phyloP scores from a whole-genome alignment of 2,888 invertebrate genomes.

The Mythimna albipuncta region DNA sequence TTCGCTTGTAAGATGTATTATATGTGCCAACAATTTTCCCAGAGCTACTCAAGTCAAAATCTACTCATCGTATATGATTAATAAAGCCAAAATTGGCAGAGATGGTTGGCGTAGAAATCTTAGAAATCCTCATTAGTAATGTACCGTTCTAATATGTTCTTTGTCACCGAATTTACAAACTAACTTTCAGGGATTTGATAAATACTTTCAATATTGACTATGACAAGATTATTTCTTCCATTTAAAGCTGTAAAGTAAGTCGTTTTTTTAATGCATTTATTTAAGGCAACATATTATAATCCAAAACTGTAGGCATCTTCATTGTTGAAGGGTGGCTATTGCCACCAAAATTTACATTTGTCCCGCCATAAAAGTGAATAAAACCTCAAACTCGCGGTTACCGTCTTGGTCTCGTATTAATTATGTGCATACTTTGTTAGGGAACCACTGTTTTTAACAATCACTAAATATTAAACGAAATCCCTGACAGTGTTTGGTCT shows the following conservation, averaged over 20 bases:
- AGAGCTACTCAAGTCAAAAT: background rate
- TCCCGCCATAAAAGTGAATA: conserved; percentile 57
- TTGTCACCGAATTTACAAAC: conserved; percentile 19
- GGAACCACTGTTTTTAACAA: conserved; percentile 17
- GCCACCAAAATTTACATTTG: conserved; percentile 55
- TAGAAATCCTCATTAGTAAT: conserved; percentile 18
- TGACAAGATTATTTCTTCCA: conserved; percentile 3
- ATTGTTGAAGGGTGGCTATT: conserved; percentile 46
- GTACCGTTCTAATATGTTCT: conserved; percentile 1
- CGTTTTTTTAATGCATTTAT: conserved; percentile 21
- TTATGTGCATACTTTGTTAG: conserved; percentile 63
- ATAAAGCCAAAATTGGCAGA: background rate
- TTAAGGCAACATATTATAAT: conserved; percentile 21
- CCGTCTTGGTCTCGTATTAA: conserved; percentile 53
- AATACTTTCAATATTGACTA: background rate
- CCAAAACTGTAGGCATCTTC: conserved; percentile 25
- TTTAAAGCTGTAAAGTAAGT: conserved; percentile 12
- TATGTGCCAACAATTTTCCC: background rate
- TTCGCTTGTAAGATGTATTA: background rate
- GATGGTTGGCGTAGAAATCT: background rate
- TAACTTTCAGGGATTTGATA: conserved; percentile 16
- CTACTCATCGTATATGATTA: background rate
- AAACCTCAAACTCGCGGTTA: conserved; percentile 45
- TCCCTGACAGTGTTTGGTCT: background rate
- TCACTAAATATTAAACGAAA: conserved; percentile 14